phyloP scores from a whole-genome alignment of 2,113 vertebrate genomes.

The Eudyptes chrysolophus region DNA sequence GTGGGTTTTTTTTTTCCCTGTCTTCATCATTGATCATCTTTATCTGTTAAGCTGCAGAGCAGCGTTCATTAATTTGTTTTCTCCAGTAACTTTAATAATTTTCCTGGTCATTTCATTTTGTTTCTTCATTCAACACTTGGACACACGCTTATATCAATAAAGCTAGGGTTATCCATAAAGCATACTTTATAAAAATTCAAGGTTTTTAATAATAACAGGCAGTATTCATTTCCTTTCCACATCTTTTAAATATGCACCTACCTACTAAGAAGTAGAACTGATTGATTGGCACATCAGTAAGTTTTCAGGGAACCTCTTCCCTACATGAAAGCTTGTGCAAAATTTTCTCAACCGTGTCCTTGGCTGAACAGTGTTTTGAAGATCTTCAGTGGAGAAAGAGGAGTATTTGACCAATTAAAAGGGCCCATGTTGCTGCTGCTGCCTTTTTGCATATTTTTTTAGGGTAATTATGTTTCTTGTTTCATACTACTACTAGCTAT shows the following conservation, averaged over 20 bases:
- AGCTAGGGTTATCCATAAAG: neutral
- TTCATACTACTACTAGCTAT: neutral
- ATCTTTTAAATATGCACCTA: neutral
- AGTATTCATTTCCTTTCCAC: neutral
- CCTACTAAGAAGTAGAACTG: neutral
- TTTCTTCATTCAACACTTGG: neutral
- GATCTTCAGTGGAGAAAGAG: neutral
- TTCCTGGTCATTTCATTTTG: neutral
- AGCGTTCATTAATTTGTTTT: neutral
- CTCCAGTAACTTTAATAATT: neutral
- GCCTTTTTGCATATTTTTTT: neutral
- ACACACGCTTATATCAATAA: neutral
- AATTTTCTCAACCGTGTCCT: neutral
- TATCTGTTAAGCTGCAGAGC: neutral
- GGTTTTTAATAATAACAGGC: neutral
- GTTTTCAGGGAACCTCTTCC: neutral
- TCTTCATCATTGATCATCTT: neutral
- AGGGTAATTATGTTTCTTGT: neutral
- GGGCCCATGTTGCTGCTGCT: neutral
- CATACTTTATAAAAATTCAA: neutral
- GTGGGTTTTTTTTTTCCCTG: accelerated
- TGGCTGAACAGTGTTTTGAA: neutral
- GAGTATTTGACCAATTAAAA: neutral
- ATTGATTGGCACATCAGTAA: neutral
- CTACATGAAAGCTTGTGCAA: neutral